A percentile compares a stretch with the other conserved stretches of the same genome.
These are phyloP conservation scores for Actinia tenebrosa DNA, from an alignment of 64 coral and sea anemone species.

Conservation along the genomic window DNA sequence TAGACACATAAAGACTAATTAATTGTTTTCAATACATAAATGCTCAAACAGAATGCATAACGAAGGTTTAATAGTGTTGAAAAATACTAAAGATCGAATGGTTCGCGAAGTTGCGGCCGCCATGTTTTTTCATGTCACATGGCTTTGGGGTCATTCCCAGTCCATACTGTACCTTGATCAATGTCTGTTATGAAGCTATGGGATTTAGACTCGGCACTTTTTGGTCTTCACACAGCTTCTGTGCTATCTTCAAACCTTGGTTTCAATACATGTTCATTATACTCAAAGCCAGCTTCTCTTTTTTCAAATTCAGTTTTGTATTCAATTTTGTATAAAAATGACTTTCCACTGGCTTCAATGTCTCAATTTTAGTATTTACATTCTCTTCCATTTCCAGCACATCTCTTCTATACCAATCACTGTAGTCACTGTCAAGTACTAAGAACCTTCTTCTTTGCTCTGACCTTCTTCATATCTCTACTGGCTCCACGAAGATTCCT, in stretches of 20 bases:
- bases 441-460: constrained; percentile 53
- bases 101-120: no score
- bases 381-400: constrained; percentile 60
- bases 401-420: constrained; percentile 68
- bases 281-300: constrained; percentile 35
- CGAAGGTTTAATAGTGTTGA: no score
- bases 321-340: constrained; percentile 54
- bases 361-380: constrained; percentile 47
- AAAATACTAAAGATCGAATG: no score
- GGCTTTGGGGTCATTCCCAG: no score
- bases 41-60: no score
- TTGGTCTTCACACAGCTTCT: constrained; percentile 26
- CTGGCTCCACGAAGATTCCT: constrained; percentile 66
- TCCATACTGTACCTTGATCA: background rate
- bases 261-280: constrained; percentile 52
- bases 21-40: no score
- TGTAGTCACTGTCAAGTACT: constrained; percentile 53
- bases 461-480: constrained; percentile 61
- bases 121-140: no score
- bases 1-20: no score
- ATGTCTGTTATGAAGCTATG: background rate
- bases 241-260: constrained; percentile 26
- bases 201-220: background rate
- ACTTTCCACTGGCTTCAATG: constrained; percentile 42
- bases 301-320: constrained; percentile 54